Evolutionary conservation across 2,888 invertebrate genomes (phyloP).

Genomic region (Drosophila maculinotata): DNA sequence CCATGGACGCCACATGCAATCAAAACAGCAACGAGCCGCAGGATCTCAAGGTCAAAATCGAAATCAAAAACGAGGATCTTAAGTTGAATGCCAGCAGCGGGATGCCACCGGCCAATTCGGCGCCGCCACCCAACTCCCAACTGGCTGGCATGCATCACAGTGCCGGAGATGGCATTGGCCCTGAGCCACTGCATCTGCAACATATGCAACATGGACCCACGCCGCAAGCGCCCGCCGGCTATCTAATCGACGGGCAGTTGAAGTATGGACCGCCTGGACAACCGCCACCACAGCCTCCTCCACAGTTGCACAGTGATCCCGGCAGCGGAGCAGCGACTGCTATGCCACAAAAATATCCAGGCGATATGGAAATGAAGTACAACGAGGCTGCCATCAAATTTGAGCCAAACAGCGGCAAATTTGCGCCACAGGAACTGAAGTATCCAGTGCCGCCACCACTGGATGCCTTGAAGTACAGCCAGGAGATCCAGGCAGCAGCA

Average conservation of each 20-base stretch:
- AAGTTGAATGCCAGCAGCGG: conserved; percentile 66
- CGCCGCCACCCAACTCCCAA: conserved; percentile 47
- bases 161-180: conserved; percentile 66
- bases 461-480: conserved; percentile 83
- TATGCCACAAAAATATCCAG: conserved; percentile 81
- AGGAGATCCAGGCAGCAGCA: conserved; percentile 83
- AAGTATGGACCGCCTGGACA: conserved; percentile 76
- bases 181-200: conserved; percentile 83
- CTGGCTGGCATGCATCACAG: conserved; percentile 61
- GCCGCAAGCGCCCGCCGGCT: conserved; percentile 74
- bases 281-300: conserved; percentile 64
- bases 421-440: conserved; percentile 85
- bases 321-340: conserved; percentile 48
- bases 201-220: conserved; percentile 70
- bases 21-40: conserved; percentile 88
- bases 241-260: conserved; percentile 81
- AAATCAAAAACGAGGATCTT: conserved; percentile 86
- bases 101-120: conserved; percentile 43
- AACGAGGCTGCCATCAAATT: conserved; percentile 82
- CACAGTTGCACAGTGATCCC: conserved; percentile 74
- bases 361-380: conserved; percentile 84
- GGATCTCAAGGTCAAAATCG: conserved; percentile 90
- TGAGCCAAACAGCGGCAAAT: conserved; percentile 74
- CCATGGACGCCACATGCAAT: conserved; percentile 85
- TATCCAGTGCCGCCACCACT: conserved; percentile 84